phyloP scores from a whole-genome alignment of 2,888 invertebrate species.

The Bugula neritina region DNA sequence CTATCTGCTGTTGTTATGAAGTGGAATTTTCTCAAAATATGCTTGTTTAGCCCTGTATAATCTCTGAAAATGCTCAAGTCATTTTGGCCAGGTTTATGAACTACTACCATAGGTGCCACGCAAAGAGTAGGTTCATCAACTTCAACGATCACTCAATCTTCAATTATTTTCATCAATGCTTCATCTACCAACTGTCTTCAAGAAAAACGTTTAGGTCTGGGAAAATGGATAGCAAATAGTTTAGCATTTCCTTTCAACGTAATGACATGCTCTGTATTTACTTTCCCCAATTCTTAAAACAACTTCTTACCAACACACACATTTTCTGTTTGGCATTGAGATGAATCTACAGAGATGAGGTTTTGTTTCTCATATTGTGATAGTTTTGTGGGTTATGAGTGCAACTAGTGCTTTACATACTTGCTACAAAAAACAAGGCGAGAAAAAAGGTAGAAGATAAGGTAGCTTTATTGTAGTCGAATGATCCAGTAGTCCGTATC shows the following conservation, averaged over 20 bases:
- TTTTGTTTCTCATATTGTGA: no score
- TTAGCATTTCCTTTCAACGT: neutral
- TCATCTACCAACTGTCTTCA: neutral
- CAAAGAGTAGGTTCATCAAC: neutral
- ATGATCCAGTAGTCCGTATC: no score
- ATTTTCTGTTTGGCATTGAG: no score
- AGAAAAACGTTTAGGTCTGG: neutral
- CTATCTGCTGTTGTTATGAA: neutral
- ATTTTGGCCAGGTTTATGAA: neutral
- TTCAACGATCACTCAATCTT: neutral
- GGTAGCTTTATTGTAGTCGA: no score
- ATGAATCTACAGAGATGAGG: no score
- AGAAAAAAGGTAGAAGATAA: no score
- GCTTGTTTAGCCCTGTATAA: neutral
- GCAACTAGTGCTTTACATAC: no score
- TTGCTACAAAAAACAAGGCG: no score
- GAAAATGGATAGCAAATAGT: conserved; percentile 1
- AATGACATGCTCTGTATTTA: neutral
- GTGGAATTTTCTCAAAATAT: neutral
- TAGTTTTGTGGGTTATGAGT: no score
- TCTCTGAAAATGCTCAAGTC: neutral
- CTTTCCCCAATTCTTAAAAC: neutral
- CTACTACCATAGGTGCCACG: neutral
- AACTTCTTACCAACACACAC: neutral
- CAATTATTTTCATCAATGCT: neutral